Percentiles rank a stretch among this genome's conserved stretches.
Evolutionary conservation across 2,888 invertebrate genomes (phyloP).

Genomic region (Bombylius discolor): DNA sequence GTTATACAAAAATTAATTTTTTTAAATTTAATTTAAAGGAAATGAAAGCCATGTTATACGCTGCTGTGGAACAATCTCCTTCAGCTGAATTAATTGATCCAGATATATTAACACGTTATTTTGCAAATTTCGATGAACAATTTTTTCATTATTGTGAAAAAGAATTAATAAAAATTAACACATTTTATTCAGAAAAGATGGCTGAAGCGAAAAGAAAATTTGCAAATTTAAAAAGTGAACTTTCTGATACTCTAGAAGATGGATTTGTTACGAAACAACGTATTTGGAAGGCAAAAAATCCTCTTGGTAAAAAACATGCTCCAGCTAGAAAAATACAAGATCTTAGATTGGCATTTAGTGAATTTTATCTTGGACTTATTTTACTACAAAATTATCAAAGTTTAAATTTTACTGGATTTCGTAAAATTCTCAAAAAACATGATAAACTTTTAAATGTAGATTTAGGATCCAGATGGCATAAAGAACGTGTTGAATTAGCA

Average conservation of each 20-base stretch:
- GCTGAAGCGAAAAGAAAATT: constrained; percentile 77
- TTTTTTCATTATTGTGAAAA: constrained; percentile 76
- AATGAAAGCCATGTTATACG: constrained; percentile 74
- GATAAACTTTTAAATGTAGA: constrained; percentile 64
- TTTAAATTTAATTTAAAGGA: constrained; percentile 40
- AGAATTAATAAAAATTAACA: constrained; percentile 77
- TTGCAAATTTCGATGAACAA: constrained; percentile 68
- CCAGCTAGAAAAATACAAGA: constrained; percentile 63
- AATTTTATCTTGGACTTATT: constrained; percentile 77
- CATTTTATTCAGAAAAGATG: constrained; percentile 79
- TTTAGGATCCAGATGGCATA: constrained; percentile 64
- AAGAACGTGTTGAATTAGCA: constrained; percentile 65
- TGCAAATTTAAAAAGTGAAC: constrained; percentile 57
- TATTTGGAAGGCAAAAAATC: constrained; percentile 33
- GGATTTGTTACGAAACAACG: constrained; percentile 33
- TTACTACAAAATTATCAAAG: constrained; percentile 80
- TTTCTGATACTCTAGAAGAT: constrained; percentile 41
- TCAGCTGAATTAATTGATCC: constrained; percentile 60
- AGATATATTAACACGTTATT: constrained; percentile 55
- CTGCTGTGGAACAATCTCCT: constrained; percentile 63
- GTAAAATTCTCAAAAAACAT: constrained; percentile 83
- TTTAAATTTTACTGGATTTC: constrained; percentile 76
- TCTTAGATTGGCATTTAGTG: constrained; percentile 76
- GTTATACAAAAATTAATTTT: not conserved
- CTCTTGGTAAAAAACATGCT: constrained; percentile 36